Conservation (phyloP, 2,113 vertebrate genomes). For the Carettochelys insculpta region DNA sequence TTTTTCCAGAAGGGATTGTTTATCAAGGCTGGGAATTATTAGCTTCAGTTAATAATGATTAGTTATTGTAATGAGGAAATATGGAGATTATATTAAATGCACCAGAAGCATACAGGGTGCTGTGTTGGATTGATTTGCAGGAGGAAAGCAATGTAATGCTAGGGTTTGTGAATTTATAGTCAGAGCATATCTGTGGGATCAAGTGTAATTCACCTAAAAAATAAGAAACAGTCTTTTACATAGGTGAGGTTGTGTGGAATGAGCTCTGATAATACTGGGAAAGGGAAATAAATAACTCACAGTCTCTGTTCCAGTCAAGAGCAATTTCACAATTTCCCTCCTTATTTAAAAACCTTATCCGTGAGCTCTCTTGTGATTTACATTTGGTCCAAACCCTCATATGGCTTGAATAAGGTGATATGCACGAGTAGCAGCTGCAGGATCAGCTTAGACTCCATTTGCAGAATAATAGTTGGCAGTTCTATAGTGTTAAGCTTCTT, state of each 20-base stretch:
- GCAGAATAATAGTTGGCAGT: neutral
- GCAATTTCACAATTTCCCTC: neutral
- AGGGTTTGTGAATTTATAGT: neutral
- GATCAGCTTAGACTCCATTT: no score
- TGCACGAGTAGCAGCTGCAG: neutral
- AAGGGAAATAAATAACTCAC: neutral
- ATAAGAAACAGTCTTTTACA: neutral
- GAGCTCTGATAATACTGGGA: neutral
- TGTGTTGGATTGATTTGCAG: neutral
- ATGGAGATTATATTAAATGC: neutral
- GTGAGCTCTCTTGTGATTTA: neutral
- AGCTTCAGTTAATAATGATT: neutral
- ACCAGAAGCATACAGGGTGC: neutral
- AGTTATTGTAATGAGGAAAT: neutral
- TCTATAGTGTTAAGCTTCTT: neutral
- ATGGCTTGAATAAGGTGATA: neutral
- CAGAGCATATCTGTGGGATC: neutral
- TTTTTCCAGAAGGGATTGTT: neutral
- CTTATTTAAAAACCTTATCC: neutral
- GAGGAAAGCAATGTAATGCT: neutral
- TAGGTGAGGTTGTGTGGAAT: neutral
- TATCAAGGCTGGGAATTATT: neutral
- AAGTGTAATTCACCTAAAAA: neutral
- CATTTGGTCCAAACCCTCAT: neutral
- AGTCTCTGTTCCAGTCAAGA: neutral